Percentiles rank a stretch among this genome's conserved stretches.
Conservation (phyloP, 2,888 invertebrate genomes). For the Flexamia atlantica region DNA sequence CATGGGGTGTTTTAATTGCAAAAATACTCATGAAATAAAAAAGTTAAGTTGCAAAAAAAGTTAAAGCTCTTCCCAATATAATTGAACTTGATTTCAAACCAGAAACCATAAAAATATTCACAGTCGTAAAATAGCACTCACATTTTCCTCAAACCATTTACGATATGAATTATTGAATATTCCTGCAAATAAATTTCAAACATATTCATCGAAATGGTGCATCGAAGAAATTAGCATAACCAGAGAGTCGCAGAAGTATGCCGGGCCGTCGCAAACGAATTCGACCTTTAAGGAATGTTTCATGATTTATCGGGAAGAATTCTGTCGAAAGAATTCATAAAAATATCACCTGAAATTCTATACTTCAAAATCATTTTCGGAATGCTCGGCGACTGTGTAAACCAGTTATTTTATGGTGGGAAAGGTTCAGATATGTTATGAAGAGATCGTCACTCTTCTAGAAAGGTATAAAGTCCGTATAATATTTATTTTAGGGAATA, state of each 20-base stretch:
- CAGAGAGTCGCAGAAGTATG: neutral
- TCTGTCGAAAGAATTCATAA: slow-evolving; percentile 12
- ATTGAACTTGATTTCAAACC: neutral
- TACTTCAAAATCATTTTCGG: slow-evolving; percentile 27
- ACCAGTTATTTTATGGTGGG: slow-evolving; percentile 22
- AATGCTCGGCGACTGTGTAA: neutral
- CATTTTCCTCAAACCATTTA: neutral
- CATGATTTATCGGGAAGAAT: slow-evolving; percentile 16
- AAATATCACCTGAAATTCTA: slow-evolving; percentile 31
- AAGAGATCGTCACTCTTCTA: neutral
- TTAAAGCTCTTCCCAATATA: too few species aligned
- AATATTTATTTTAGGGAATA: too few species aligned
- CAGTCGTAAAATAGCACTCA: neutral
- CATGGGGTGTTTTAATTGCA: too few species aligned
- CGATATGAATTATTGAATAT: slow-evolving; percentile 6
- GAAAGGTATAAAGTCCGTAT: too few species aligned
- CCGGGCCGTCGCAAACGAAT: neutral
- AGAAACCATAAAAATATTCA: neutral
- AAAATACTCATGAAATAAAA: too few species aligned
- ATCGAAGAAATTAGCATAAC: neutral
- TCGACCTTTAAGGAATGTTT: slow-evolving; percentile 14
- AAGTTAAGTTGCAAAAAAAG: too few species aligned
- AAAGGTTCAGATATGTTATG: neutral
- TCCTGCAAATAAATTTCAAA: neutral
- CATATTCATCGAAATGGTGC: neutral